Evolutionary conservation across 35 echinoderm and acorn worm species (phyloP).

Genomic region (Apostichopus californicus): DNA sequence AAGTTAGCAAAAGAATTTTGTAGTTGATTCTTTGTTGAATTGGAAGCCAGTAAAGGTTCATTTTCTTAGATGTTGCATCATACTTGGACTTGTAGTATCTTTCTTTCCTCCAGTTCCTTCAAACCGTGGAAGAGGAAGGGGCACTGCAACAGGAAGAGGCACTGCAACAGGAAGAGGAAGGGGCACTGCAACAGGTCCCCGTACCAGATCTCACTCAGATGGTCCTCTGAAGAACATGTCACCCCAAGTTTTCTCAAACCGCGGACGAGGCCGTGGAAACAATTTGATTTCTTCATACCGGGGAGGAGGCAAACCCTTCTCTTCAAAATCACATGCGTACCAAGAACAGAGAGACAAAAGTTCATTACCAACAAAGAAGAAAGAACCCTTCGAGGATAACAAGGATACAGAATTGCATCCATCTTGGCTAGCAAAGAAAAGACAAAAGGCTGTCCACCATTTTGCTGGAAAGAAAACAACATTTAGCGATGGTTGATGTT

Average conservation of each 20-base stretch:
- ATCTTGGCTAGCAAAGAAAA: conserved; percentile 13
- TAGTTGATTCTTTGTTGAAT: no score
- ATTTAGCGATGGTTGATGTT: background rate
- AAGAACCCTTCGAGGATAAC: background rate
- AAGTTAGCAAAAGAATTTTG: no score
- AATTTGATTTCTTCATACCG: background rate
- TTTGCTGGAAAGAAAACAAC: conserved; percentile 18
- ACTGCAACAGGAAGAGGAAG: background rate
- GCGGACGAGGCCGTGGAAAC: background rate
- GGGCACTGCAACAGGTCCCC: background rate
- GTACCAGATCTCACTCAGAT: background rate
- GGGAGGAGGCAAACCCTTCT: background rate
- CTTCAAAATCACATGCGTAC: background rate
- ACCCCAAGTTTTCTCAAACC: background rate
- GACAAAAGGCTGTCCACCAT: background rate
- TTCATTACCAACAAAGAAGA: background rate
- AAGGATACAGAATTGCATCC: background rate
- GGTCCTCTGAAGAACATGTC: background rate
- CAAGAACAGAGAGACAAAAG: background rate
- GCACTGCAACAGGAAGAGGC: background rate
- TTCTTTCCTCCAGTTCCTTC: background rate
- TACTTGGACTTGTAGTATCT: background rate
- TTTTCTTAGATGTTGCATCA: no score
- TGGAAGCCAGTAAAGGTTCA: no score
- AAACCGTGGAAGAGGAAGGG: background rate